These are phyloP conservation scores for Danio aesculapii DNA, from an alignment of 2,797 vertebrate species.

Conservation along the genomic window DNA sequence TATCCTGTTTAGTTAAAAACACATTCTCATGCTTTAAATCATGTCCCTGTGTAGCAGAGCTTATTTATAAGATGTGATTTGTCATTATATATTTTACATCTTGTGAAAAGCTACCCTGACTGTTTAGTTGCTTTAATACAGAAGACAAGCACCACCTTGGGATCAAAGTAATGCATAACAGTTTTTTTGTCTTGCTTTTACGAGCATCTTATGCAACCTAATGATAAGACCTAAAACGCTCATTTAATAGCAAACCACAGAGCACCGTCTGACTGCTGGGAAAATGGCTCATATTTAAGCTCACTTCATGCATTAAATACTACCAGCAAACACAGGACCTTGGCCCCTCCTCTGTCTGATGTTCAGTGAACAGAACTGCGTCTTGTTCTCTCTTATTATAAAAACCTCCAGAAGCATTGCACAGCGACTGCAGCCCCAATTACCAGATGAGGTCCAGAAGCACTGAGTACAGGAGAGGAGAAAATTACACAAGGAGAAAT, in stretches of 20 bases:
- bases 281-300: not conserved
- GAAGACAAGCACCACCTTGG: not conserved
- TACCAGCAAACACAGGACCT: not conserved
- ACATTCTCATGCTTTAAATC: too few species aligned
- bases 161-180: not conserved
- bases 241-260: not conserved
- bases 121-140: not conserved
- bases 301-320: not conserved
- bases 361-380: not conserved
- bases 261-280: not conserved
- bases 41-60: too few species aligned
- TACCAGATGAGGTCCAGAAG: not conserved
- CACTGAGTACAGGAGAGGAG: not conserved
- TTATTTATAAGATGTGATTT: too few species aligned
- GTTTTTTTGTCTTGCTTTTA: not conserved
- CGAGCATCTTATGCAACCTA: not conserved
- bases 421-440: not conserved
- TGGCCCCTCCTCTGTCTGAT: not conserved
- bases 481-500: not conserved
- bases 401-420: not conserved
- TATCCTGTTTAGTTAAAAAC: too few species aligned
- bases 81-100: too few species aligned
- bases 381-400: not conserved
- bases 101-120: too few species aligned
- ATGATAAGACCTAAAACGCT: not conserved